These are phyloP conservation scores for Tamias sibiricus DNA, from an alignment of 2,113 vertebrate species.

Conservation along the genomic window DNA sequence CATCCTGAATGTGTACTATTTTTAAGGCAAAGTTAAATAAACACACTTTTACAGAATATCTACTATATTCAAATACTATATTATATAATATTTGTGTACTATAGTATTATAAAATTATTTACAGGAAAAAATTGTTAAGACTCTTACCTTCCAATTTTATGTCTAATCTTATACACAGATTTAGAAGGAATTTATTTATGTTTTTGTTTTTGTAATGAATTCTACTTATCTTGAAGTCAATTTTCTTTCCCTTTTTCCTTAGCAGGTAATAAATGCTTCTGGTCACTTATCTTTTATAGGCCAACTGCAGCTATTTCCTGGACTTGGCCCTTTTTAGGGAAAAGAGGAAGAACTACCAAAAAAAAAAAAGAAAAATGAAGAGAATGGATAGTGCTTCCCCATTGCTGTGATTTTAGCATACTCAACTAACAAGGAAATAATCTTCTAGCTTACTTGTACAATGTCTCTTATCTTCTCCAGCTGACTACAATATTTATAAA, in stretches of 20 bases:
- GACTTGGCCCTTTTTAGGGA: neutral
- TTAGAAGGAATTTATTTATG: neutral
- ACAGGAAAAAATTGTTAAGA: neutral
- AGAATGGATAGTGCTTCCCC: neutral
- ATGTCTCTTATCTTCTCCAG: neutral
- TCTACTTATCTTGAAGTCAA: slow-evolving; percentile 18
- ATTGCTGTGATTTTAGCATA: neutral
- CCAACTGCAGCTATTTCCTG: slow-evolving; percentile 9
- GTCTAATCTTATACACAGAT: neutral
- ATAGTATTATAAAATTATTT: neutral
- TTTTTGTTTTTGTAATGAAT: neutral
- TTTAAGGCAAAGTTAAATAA: slow-evolving; percentile 31
- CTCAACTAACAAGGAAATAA: neutral
- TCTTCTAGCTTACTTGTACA: neutral
- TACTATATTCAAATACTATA: neutral
- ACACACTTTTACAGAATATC: neutral
- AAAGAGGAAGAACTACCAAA: neutral
- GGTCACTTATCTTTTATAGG: slow-evolving; percentile 33
- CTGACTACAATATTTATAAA: neutral
- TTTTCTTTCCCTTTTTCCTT: neutral
- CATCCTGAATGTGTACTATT: neutral
- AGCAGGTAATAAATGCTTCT: slow-evolving; percentile 18
- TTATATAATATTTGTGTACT: neutral
- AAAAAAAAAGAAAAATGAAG: too few species aligned
- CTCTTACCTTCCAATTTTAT: neutral